Evolutionary conservation across 1,140 invertebrate species (phyloP).

Genomic region (Oscheius sp.): DNA sequence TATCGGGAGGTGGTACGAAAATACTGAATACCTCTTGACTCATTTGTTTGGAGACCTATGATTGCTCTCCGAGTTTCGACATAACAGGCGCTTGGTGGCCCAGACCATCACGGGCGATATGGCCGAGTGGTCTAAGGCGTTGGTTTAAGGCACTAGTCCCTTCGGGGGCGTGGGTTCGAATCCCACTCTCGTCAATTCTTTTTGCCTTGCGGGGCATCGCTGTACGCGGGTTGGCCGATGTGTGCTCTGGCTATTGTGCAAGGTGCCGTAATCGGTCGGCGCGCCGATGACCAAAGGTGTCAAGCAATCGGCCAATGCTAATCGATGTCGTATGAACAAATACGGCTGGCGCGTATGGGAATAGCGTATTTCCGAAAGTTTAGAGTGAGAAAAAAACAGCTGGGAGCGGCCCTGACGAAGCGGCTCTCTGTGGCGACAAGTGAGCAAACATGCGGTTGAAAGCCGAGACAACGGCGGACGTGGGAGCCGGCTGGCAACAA

Average conservation of each 20-base stretch:
- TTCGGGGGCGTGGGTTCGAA: conserved; percentile 64
- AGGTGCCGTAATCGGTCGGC: background rate
- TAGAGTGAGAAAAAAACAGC: background rate
- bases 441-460: conserved; percentile 5
- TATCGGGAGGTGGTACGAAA: background rate
- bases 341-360: background rate
- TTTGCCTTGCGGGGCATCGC: conserved; percentile 1
- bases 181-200: conserved; percentile 53
- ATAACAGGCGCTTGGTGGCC: too few relatives aligned
- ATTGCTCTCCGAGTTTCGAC: too few relatives aligned
- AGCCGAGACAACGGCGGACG: background rate
- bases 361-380: background rate
- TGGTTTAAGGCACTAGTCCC: conserved; percentile 65
- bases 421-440: background rate
- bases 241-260: background rate
- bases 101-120: too few relatives aligned
- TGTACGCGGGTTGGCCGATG: background rate
- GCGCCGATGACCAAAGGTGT: background rate
- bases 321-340: background rate
- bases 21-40: too few relatives aligned
- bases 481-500: background rate
- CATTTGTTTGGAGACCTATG: too few relatives aligned
- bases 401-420: background rate
- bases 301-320: background rate
- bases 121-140: conserved; percentile 65